Evolutionary conservation across 2,888 invertebrate genomes (phyloP), one percentile per base, ranked within the genome.

Genomic region (Diarsia dahlii): DNA sequence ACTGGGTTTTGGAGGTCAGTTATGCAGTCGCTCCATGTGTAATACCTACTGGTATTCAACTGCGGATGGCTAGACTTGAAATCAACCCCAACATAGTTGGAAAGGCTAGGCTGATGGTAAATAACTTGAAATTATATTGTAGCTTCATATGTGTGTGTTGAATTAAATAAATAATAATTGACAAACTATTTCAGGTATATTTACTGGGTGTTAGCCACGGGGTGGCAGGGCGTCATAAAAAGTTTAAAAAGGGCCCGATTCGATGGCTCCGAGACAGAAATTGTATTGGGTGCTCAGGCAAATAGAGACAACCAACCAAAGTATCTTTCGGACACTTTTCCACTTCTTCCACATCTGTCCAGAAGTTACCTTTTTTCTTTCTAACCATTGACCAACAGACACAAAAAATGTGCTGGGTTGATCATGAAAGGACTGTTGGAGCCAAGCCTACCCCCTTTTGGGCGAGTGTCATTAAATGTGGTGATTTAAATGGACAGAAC

Each of bases 271-370:
- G 5, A 45, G 3, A 45, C 20, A 2, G 15, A 60, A 45, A 20
- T 45, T 45, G 5, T 60, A n/a, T n/a, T 54, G n/a, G 54, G 54
- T n/a, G n/a, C 54, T 54, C 54, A n/a, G 5, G n/a, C 28, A 28
- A 28, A 54, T 12, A n/a, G 54, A 10, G 12, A 5, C n/a, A 10
- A 54, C 12, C n/a, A n/a, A 54, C n/a, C 54, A 54, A n/a, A n/a
- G 12, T 1, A n/a, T 54, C 0, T n/a, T 4, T 10, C n/a, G n/a
- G n/a, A 54, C n/a, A 54, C n/a, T 4, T 0, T 12, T n/a, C n/a
- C 10, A 4, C 10, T n/a, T 54, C n/a, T 12, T 54, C 0, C 3
- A 54, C 54, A 3, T n/a, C n/a, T 54, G 10, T n/a, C 54, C 12
- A n/a, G n/a, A 54, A 54, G 54, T 54, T 54, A 54, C 10, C 0